Conservation (phyloP, 2,113 vertebrate genomes). For the Pyxicephalus adspersus region DNA sequence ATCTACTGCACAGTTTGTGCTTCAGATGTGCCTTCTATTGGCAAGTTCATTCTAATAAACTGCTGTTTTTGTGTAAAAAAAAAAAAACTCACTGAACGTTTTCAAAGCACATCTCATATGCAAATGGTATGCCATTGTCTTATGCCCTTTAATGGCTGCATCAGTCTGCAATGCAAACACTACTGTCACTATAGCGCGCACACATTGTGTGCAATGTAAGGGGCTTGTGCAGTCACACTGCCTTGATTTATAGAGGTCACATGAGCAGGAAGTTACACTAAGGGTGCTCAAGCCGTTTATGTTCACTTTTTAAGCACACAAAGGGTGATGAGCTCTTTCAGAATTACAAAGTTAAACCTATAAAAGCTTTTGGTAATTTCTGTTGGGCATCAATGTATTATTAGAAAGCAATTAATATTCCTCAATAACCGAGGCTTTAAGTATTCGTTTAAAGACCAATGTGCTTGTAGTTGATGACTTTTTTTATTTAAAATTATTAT, state of each 20-base stretch:
- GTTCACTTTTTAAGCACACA: slow-evolving; percentile 38
- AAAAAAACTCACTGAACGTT: slow-evolving; percentile 8
- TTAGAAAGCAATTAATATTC: neutral
- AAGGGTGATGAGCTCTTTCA: slow-evolving; percentile 19
- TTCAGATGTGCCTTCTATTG: slow-evolving; percentile 5
- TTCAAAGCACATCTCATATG: slow-evolving; percentile 34
- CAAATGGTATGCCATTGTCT: slow-evolving; percentile 28
- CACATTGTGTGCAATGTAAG: neutral
- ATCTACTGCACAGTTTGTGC: slow-evolving; percentile 16
- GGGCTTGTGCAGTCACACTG: slow-evolving; percentile 23
- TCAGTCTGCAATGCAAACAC: slow-evolving; percentile 43
- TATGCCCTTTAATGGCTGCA: slow-evolving; percentile 47
- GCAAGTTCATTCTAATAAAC: slow-evolving; percentile 4
- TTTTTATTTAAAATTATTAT: neutral
- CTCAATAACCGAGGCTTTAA: neutral
- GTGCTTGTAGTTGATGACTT: slow-evolving; percentile 11
- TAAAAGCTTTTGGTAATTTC: slow-evolving; percentile 2
- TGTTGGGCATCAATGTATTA: slow-evolving; percentile 5
- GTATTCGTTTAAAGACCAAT: neutral
- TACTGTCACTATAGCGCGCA: neutral
- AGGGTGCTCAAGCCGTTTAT: slow-evolving; percentile 2
- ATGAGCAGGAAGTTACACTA: slow-evolving; percentile 45
- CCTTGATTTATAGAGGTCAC: slow-evolving; percentile 41
- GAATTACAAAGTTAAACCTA: neutral
- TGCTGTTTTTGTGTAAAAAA: slow-evolving; percentile 42